Percentiles rank a stretch among this genome's conserved stretches.
Conservation (phyloP, 2,113 vertebrate genomes). For the Excalfactoria chinensis region DNA sequence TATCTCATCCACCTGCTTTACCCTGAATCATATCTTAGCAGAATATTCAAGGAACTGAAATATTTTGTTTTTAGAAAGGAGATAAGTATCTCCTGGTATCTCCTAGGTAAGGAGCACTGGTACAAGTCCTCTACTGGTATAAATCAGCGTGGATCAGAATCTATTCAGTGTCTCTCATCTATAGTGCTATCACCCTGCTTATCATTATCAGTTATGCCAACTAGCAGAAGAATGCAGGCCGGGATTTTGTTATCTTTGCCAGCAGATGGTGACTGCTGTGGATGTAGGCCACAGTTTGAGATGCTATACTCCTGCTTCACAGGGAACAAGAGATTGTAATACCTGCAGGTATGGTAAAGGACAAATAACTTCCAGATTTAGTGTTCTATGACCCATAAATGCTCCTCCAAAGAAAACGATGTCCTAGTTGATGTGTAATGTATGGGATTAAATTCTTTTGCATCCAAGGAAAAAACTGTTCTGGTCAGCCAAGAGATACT, state of each 20-base stretch:
- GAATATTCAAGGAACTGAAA: conserved; percentile 51
- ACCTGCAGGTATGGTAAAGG: background rate
- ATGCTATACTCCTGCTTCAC: background rate
- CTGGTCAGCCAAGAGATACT: background rate
- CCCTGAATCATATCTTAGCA: conserved; percentile 55
- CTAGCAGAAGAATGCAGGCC: background rate
- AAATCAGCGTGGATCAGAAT: background rate
- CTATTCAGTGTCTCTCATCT: background rate
- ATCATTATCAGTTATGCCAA: background rate
- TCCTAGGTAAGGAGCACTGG: background rate
- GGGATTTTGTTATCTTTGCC: background rate
- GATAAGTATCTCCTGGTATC: background rate
- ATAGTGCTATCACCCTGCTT: background rate
- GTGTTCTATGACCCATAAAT: background rate
- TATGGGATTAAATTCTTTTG: background rate
- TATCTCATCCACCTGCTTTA: conserved; percentile 56
- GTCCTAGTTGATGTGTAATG: background rate
- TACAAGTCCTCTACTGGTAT: background rate
- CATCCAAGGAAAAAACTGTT: background rate
- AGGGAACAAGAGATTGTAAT: background rate
- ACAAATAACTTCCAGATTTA: background rate
- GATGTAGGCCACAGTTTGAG: background rate
- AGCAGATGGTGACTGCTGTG: background rate
- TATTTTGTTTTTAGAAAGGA: conserved; percentile 42
- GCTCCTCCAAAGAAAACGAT: background rate